phyloP scores from a whole-genome alignment of 2,113 vertebrate genomes.

The Entomyzon cyanotis region DNA sequence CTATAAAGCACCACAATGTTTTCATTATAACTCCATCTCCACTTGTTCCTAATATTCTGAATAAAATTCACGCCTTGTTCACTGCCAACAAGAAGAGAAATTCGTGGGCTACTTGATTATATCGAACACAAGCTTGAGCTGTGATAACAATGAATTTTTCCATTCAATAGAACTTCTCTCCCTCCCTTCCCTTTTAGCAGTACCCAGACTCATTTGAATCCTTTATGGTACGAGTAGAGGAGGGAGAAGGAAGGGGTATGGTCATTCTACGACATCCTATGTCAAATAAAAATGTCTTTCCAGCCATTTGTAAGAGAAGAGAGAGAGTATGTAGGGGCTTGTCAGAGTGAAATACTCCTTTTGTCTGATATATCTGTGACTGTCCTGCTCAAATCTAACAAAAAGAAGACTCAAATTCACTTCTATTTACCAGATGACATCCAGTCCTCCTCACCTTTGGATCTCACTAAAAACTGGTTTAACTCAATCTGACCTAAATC shows the following conservation, averaged over 20 bases:
- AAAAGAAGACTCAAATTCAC: background rate
- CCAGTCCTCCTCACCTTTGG: background rate
- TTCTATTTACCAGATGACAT: background rate
- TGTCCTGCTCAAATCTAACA: background rate
- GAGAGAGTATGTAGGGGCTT: background rate
- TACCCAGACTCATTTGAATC: background rate
- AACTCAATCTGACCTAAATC: background rate
- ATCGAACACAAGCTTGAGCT: background rate
- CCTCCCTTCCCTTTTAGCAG: background rate
- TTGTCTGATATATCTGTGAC: background rate
- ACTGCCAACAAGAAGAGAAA: background rate
- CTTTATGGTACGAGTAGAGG: background rate
- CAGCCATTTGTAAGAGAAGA: background rate
- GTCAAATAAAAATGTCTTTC: background rate
- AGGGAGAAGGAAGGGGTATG: background rate
- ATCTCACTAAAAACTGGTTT: background rate
- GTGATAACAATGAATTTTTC: background rate
- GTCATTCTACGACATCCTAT: background rate
- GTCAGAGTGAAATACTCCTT: background rate
- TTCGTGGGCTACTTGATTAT: background rate
- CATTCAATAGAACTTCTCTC: background rate
- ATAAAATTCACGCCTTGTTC: conserved; percentile 28
- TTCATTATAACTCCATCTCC: conserved; percentile 22
- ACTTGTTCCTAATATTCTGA: background rate
- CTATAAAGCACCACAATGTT: conserved; percentile 16